Evolutionary conservation across 2,113 vertebrate genomes (phyloP).

Genomic region (Cyphomyrus plagiostoma): DNA sequence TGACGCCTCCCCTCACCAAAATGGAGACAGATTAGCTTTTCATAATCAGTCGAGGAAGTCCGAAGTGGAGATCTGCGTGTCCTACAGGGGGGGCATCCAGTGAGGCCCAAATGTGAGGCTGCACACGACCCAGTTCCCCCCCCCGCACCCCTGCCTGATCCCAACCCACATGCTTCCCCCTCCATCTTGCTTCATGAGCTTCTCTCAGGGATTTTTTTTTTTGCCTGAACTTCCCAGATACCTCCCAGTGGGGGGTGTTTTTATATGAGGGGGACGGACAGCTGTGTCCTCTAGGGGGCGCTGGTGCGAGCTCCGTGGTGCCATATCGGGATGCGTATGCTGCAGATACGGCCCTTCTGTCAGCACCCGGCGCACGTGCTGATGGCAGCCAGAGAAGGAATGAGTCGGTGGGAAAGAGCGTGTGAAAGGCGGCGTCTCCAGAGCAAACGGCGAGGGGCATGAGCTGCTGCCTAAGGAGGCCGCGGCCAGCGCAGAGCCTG

Average conservation of each 20-base stretch:
- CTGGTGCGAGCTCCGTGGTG: background rate
- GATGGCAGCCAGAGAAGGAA: background rate
- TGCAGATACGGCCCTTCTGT: background rate
- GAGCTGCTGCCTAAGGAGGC: background rate
- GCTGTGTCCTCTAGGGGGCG: background rate
- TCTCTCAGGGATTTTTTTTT: background rate
- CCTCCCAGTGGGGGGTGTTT: background rate
- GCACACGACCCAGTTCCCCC: background rate
- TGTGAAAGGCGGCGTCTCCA: background rate
- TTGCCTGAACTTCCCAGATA: background rate
- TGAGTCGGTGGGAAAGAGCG: background rate
- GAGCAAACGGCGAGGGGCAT: background rate
- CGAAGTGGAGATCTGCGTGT: background rate
- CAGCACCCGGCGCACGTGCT: background rate
- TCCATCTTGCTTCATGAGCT: background rate
- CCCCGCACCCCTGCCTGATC: background rate
- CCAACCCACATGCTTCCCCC: background rate
- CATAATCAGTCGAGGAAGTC: background rate
- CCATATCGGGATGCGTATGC: background rate
- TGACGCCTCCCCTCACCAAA: background rate
- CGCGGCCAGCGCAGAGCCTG: background rate
- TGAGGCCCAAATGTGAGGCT: background rate
- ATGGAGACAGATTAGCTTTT: background rate
- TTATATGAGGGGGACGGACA: background rate
- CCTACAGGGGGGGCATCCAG: background rate